Percentiles rank a stretch among this genome's conserved stretches.
Conservation (phyloP, 2,113 vertebrate species). For the Meleagris gallopavo region DNA sequence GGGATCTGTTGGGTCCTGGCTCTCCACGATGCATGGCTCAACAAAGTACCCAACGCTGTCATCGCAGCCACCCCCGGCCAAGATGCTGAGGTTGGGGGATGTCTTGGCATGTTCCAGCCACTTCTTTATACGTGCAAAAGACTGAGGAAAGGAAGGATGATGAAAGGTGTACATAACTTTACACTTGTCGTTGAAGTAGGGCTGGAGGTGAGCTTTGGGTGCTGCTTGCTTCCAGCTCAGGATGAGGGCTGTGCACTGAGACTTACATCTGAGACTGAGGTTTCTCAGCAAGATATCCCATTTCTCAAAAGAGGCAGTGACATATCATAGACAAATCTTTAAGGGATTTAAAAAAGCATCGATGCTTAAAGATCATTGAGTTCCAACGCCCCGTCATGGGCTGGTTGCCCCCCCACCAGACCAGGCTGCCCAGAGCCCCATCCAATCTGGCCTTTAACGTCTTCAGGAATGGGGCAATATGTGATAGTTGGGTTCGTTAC, state of each 20-base stretch:
- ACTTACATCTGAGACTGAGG: accelerated
- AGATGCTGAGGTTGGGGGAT: constrained; percentile 83
- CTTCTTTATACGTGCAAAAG: constrained; percentile 86
- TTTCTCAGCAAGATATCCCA: neutral
- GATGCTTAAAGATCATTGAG: too few species aligned
- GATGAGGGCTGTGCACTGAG: neutral
- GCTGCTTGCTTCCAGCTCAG: neutral
- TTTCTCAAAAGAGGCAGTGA: neutral
- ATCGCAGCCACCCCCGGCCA: constrained; percentile 89
- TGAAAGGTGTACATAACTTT: neutral
- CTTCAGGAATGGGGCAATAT: neutral
- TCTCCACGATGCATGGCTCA: constrained; percentile 91
- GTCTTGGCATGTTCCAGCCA: constrained; percentile 86
- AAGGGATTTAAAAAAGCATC: too few species aligned
- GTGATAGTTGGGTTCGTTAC: neutral
- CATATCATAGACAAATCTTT: neutral
- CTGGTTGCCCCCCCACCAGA: too few species aligned
- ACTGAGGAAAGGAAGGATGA: constrained; percentile 65
- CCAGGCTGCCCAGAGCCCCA: too few species aligned
- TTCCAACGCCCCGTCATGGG: too few species aligned
- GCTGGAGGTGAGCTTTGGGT: neutral
- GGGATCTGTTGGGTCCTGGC: constrained; percentile 85
- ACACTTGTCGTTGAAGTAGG: too few species aligned
- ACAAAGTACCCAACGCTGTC: constrained; percentile 87
- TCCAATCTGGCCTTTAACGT: too few species aligned